These are phyloP conservation scores for Pogonophryne albipinna DNA, from an alignment of 2,797 vertebrate species.

Conservation along the genomic window DNA sequence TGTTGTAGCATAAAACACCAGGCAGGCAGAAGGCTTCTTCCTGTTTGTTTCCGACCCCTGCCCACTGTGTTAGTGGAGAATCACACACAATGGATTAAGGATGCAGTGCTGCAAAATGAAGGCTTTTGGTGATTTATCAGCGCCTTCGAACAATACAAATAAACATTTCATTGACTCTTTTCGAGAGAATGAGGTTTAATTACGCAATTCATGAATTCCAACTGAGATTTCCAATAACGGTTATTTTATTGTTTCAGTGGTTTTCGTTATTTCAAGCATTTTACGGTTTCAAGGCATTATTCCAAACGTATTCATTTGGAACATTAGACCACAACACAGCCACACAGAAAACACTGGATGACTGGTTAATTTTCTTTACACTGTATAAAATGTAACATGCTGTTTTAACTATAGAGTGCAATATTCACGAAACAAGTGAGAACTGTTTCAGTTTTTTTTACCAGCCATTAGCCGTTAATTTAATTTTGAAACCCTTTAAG, in stretches of 20 bases:
- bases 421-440: background rate
- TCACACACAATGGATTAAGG: conserved; percentile 4
- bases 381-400: conserved; percentile 5
- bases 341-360: conserved; percentile 19
- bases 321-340: conserved; percentile 16
- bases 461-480: background rate
- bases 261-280: conserved; percentile 10
- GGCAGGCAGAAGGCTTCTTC: conserved; percentile 16
- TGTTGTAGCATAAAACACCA: conserved; percentile 16
- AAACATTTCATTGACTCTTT: conserved; percentile 24
- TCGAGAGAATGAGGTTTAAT: conserved; percentile 15
- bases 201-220: conserved; percentile 10
- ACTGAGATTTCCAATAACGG: conserved; percentile 21
- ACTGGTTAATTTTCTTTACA: background rate
- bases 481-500: background rate
- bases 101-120: conserved; percentile 11
- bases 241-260: conserved; percentile 29
- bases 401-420: background rate
- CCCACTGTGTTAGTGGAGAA: background rate
- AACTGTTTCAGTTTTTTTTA: conserved; percentile 1
- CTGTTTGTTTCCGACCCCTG: conserved; percentile 1
- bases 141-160: conserved; percentile 1
- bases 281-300: conserved; percentile 12
- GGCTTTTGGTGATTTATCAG: conserved; percentile 24
- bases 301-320: conserved; percentile 23